Conservation (phyloP, 53 echinoderm and acorn worm genomes). For the Echinarachnius parma region DNA sequence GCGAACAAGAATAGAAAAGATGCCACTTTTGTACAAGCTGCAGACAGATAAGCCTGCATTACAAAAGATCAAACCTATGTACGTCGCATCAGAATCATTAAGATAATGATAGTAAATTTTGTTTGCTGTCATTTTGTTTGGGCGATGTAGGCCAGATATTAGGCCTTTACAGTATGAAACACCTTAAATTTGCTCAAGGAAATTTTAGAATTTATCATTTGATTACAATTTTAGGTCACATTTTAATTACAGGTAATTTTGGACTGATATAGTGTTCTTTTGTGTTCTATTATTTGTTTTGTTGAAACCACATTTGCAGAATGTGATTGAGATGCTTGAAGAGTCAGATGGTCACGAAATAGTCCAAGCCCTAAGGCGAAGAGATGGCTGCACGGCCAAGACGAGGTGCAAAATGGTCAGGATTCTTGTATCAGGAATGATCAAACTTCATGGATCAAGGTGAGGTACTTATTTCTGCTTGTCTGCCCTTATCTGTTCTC, state of each 20-base stretch:
- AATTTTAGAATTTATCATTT: constrained; percentile 22
- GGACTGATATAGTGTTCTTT: constrained; percentile 20
- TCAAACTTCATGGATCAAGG: constrained; percentile 28
- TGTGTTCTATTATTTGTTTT: constrained; percentile 23
- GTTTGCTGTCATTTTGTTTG: constrained; percentile 27
- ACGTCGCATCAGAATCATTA: constrained; percentile 14
- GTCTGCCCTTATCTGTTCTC: constrained; percentile 31
- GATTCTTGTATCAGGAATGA: constrained; percentile 26
- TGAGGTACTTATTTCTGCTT: constrained; percentile 17
- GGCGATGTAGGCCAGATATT: constrained; percentile 33
- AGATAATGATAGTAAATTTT: constrained; percentile 20
- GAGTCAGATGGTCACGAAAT: constrained; percentile 14
- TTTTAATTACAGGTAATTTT: constrained; percentile 26
- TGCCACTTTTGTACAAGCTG: constrained; percentile 11
- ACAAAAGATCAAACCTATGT: constrained; percentile 13
- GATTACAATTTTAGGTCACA: constrained; percentile 16
- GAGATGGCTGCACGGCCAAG: constrained; percentile 15
- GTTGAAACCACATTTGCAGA: constrained; percentile 23
- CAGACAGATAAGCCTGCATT: constrained; percentile 27
- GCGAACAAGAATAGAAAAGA: constrained; percentile 19
- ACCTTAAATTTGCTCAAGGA: constrained; percentile 25
- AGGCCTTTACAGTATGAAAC: constrained; percentile 23
- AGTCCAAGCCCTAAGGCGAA: constrained; percentile 1
- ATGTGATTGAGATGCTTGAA: constrained; percentile 27
- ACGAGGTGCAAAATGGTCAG: constrained; percentile 24